A percentile compares a stretch with the other conserved stretches of the same genome.
phyloP scores from a whole-genome alignment of 1,140 invertebrate genomes.

The Ditylenchus dipsaci region DNA sequence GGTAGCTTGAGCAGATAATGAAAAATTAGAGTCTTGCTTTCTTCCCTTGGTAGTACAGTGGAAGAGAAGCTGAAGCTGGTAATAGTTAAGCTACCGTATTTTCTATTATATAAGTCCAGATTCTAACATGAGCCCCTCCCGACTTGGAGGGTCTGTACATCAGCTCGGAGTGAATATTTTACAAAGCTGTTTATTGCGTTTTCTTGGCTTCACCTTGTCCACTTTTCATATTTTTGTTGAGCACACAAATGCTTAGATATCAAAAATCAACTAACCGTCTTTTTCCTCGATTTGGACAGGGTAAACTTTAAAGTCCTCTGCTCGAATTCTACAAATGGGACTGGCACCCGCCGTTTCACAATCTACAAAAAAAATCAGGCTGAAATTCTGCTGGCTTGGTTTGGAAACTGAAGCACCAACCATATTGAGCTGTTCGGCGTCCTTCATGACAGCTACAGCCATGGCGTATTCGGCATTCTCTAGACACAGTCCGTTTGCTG shows the following conservation, averaged over 20 bases:
- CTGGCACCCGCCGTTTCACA: slow-evolving; percentile 72
- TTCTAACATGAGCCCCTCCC: no score
- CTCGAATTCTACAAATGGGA: slow-evolving; percentile 64
- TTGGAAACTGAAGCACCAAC: slow-evolving; percentile 19
- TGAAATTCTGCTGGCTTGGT: slow-evolving; percentile 65
- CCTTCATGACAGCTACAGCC: slow-evolving; percentile 73
- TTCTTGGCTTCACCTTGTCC: no score
- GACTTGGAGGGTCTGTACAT: no score
- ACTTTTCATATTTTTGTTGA: no score
- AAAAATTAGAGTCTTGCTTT: no score
- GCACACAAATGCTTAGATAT: neutral
- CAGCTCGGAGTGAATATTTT: no score
- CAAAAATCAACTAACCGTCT: slow-evolving; percentile 72
- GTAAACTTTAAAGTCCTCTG: slow-evolving; percentile 72
- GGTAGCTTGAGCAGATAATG: no score
- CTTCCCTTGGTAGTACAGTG: no score
- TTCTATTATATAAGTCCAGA: no score
- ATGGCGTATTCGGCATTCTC: slow-evolving; percentile 94
- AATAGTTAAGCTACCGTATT: no score
- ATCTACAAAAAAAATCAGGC: slow-evolving; percentile 68
- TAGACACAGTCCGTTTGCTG: slow-evolving; percentile 87
- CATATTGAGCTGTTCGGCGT: slow-evolving; percentile 64
- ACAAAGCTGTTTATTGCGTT: no score
- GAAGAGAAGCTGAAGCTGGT: no score
- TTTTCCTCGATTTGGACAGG: slow-evolving; percentile 84